phyloP scores from a whole-genome alignment of 1,140 invertebrate genomes.

The Dendroctonus ponderosae region DNA sequence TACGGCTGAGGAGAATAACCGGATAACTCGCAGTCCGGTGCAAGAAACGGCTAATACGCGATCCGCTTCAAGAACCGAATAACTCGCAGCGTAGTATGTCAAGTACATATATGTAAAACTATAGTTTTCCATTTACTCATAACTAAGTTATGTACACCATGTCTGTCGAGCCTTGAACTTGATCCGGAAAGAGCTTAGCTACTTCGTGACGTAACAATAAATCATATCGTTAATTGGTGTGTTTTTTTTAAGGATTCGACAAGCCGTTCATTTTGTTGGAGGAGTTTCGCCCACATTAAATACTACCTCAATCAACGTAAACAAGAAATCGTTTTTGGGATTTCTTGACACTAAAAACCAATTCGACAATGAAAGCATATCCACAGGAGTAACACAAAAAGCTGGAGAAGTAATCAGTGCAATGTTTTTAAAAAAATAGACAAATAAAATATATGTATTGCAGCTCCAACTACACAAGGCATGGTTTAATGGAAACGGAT shows the following conservation, averaged over 20 bases:
- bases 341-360: conserved; percentile 29
- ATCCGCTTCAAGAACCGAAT: too few species aligned
- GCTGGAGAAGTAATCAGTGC: conserved; percentile 16
- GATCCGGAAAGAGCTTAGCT: too few species aligned
- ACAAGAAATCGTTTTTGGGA: conserved; percentile 40
- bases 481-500: conserved; percentile 33
- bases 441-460: not conserved
- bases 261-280: conserved; percentile 38
- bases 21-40: too few species aligned
- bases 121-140: too few species aligned
- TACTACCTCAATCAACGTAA: conserved; percentile 22
- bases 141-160: too few species aligned
- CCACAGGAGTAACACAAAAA: conserved; percentile 31
- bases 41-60: too few species aligned
- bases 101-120: too few species aligned
- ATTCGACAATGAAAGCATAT: conserved; percentile 25
- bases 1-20: too few species aligned
- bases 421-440: not conserved
- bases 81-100: too few species aligned
- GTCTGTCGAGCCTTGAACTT: too few species aligned
- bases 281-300: conserved; percentile 40
- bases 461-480: conserved; percentile 30
- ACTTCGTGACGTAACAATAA: too few species aligned
- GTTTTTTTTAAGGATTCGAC: conserved; percentile 26
- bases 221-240: too few species aligned